Conservation (phyloP, 2,888 invertebrate species). For the Troides aeacus region DNA sequence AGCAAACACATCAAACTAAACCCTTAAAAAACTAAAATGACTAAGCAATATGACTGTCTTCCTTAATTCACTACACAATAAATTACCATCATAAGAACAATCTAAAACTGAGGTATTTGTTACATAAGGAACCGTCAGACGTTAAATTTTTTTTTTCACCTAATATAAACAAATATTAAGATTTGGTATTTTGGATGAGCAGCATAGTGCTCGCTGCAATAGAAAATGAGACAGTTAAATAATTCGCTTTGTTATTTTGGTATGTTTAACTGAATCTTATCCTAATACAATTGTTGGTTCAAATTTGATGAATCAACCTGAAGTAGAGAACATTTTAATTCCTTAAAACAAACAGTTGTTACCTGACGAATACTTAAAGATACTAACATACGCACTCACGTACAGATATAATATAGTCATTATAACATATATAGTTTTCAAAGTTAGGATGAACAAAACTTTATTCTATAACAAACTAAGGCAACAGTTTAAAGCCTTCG, state of each 20-base stretch:
- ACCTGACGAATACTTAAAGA: background rate
- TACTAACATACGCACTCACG: too few species aligned
- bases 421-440: background rate
- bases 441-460: background rate
- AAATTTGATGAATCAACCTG: background rate
- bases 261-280: too few species aligned
- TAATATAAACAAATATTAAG: background rate
- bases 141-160: background rate
- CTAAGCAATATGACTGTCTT: slow-evolving; percentile 70
- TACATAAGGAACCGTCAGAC: slow-evolving; percentile 49
- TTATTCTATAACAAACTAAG: slow-evolving; percentile 23
- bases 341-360: background rate
- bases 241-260: background rate
- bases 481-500: slow-evolving; percentile 49
- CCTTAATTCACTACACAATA: slow-evolving; percentile 62
- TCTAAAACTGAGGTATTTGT: slow-evolving; percentile 63
- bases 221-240: background rate
- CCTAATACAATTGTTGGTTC: background rate
- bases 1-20: slow-evolving; percentile 44
- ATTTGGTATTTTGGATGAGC: too few species aligned
- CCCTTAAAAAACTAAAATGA: slow-evolving; percentile 68
- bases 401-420: background rate
- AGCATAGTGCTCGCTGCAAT: background rate
- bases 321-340: background rate
- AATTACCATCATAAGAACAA: slow-evolving; percentile 52